A percentile compares a stretch with the other conserved stretches of the same genome.
Conservation (phyloP, 2,797 vertebrate species). For the Thripadectes ignobilis region DNA sequence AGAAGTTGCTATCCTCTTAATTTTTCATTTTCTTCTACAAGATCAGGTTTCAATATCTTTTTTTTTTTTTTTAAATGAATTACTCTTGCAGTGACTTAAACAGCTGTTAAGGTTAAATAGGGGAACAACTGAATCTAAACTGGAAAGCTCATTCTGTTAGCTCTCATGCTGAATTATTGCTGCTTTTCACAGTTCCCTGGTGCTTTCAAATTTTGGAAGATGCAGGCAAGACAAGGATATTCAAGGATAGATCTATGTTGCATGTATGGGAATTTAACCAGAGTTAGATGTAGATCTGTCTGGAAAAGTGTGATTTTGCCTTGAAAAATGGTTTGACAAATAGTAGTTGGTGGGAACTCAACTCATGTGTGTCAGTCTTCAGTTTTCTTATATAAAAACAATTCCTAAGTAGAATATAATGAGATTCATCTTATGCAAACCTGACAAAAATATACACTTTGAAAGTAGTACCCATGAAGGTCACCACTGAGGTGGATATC, state of each 20-base stretch:
- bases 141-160: neutral
- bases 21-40: neutral
- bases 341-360: neutral
- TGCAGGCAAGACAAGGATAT: neutral
- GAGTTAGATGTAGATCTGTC: neutral
- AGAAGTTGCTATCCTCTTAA: neutral
- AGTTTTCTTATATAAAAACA: neutral
- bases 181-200: neutral
- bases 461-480: neutral
- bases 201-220: neutral
- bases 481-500: neutral
- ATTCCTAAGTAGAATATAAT: neutral
- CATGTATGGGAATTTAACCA: neutral
- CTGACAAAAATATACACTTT: neutral
- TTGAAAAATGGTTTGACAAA: neutral
- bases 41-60: neutral
- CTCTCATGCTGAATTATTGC: neutral
- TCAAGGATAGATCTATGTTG: neutral
- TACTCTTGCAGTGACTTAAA: neutral
- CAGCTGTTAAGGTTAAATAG: neutral
- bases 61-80: neutral
- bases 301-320: neutral
- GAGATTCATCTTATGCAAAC: neutral
- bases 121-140: neutral
- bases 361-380: neutral